A percentile compares a stretch with the other conserved stretches of the same genome.
These are phyloP conservation scores for Syngnathus typhle DNA, from an alignment of 2,113 vertebrate species.

Conservation along the genomic window DNA sequence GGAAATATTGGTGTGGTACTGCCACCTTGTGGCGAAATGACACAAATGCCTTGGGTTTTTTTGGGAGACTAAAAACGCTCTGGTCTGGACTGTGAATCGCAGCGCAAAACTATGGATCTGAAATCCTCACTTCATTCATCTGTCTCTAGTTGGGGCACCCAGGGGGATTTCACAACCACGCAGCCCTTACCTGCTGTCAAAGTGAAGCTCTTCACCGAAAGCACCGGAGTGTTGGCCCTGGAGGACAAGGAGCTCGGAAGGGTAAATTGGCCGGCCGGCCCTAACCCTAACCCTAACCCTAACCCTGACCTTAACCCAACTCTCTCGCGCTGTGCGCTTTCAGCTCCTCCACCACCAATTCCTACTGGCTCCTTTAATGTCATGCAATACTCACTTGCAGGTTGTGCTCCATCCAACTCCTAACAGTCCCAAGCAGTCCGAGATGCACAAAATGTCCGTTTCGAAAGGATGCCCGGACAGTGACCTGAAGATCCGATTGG, in stretches of 20 bases:
- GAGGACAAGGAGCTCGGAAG: slow-evolving; percentile 97
- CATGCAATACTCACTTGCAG: slow-evolving; percentile 52
- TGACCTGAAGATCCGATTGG: slow-evolving; percentile 94
- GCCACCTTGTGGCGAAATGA: background rate
- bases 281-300: too few relatives aligned
- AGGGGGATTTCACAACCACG: slow-evolving; percentile 95
- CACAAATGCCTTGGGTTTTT: too few relatives aligned
- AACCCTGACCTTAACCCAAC: too few relatives aligned
- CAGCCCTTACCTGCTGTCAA: slow-evolving; percentile 94
- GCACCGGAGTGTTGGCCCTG: slow-evolving; percentile 92
- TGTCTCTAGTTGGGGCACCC: slow-evolving; percentile 87
- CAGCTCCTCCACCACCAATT: too few relatives aligned
- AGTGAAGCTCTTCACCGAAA: slow-evolving; percentile 97
- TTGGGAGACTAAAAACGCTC: too few relatives aligned
- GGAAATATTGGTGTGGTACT: background rate
- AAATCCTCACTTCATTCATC: background rate
- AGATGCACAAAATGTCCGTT: slow-evolving; percentile 94
- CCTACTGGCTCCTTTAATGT: background rate
- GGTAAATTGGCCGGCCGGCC: slow-evolving; percentile 63
- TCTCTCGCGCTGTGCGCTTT: too few relatives aligned
- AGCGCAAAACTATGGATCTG: background rate
- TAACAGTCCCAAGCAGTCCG: slow-evolving; percentile 94
- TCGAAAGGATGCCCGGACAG: slow-evolving; percentile 94
- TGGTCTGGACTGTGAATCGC: background rate
- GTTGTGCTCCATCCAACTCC: slow-evolving; percentile 96